phyloP scores from a whole-genome alignment of 2,888 invertebrate species.

The Epistrophe grossulariae region DNA sequence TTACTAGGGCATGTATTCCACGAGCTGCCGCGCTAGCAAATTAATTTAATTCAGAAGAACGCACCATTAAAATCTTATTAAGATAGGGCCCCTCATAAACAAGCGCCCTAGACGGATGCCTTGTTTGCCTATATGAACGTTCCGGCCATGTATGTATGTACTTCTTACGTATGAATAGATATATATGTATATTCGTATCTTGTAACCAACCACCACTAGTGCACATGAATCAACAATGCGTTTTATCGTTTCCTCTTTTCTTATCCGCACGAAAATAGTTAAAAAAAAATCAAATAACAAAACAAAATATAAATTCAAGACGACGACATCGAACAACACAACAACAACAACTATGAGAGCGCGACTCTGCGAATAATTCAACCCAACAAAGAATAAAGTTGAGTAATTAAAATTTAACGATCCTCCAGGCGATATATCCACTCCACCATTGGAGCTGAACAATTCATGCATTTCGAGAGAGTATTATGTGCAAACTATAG shows the following conservation, averaged over 20 bases:
- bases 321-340: conserved; percentile 31
- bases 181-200: conserved; percentile 13
- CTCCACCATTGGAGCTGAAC: conserved; percentile 46
- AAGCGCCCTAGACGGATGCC: background rate
- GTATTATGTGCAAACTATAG: background rate
- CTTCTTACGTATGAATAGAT: conserved; percentile 8
- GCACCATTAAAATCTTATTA: background rate
- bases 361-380: conserved; percentile 67
- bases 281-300: conserved; percentile 40
- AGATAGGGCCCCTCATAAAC: background rate
- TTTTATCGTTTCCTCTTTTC: conserved; percentile 66
- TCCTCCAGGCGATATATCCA: conserved; percentile 68
- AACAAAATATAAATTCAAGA: conserved; percentile 32
- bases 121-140: background rate
- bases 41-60: too few species aligned
- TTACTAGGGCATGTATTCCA: too few species aligned
- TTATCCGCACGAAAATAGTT: conserved; percentile 64
- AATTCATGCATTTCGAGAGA: conserved; percentile 55
- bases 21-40: too few species aligned
- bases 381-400: conserved; percentile 75
- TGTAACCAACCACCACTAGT: conserved; percentile 6
- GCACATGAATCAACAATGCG: conserved; percentile 74
- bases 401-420: conserved; percentile 76
- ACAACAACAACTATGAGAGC: conserved; percentile 48
- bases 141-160: background rate